These are phyloP conservation scores for Gavia stellata DNA, from an alignment of 2,113 vertebrate species.

Conservation along the genomic window DNA sequence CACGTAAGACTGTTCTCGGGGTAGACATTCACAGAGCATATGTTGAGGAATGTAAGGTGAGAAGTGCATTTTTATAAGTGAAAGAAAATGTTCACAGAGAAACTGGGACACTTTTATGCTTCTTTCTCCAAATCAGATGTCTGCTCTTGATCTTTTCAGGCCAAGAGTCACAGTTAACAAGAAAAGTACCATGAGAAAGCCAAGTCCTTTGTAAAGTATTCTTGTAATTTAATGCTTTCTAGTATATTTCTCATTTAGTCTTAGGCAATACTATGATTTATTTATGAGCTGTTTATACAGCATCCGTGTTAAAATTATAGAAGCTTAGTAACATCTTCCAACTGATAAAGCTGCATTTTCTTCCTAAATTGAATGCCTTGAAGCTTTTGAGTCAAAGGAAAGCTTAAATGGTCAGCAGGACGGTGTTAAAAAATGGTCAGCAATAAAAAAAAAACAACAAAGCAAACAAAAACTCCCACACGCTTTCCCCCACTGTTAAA, in stretches of 20 bases:
- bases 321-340: background rate
- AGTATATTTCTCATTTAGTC: background rate
- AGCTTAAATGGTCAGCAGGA: background rate
- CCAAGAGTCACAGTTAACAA: background rate
- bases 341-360: background rate
- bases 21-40: background rate
- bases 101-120: background rate
- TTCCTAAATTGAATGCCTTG: background rate
- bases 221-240: background rate
- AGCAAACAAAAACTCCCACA: fast-evolving
- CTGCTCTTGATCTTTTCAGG: background rate
- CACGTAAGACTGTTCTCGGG: background rate
- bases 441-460: background rate
- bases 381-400: background rate
- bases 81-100: background rate
- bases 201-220: background rate
- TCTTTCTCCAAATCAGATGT: background rate
- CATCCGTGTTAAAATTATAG: background rate
- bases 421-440: background rate
- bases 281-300: background rate
- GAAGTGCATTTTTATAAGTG: background rate
- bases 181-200: background rate
- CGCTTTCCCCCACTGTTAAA: background rate
- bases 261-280: background rate
- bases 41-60: background rate